These are phyloP conservation scores for Etheostoma cragini DNA, from an alignment of 2,113 vertebrate species.

Conservation along the genomic window DNA sequence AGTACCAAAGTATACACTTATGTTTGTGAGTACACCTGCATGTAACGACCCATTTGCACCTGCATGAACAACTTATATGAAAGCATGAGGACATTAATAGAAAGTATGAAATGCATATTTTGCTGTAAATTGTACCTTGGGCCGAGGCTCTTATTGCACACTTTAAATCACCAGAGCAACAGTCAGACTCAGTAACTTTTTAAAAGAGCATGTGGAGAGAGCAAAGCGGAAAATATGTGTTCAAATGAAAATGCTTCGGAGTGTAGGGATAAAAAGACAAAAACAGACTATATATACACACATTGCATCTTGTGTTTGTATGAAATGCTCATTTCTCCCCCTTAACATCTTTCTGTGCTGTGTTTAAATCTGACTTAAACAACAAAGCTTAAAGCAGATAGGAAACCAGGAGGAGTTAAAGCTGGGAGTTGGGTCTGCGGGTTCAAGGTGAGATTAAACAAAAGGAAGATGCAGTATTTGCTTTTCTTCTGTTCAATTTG, in stretches of 20 bases:
- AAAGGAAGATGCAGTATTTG: conserved; percentile 13
- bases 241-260: neutral
- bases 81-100: conserved; percentile 33
- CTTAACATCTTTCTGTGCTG: neutral
- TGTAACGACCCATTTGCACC: neutral
- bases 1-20: neutral
- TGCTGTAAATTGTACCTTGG: neutral
- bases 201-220: neutral
- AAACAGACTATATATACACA: neutral
- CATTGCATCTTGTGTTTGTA: neutral
- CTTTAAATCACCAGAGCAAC: conserved; percentile 30
- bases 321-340: neutral
- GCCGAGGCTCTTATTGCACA: conserved; percentile 11
- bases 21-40: neutral
- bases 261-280: neutral
- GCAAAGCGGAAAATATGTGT: neutral
- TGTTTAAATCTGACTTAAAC: conserved; percentile 28
- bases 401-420: conserved; percentile 4
- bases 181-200: neutral
- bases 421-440: neutral
- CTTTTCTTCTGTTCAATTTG: neutral
- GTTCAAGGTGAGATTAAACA: neutral
- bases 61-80: conserved; percentile 29
- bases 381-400: neutral
- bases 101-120: conserved; percentile 34